Evolutionary conservation across 2,113 vertebrate species (phyloP).

Genomic region (zebrafish (Danio rerio)): DNA sequence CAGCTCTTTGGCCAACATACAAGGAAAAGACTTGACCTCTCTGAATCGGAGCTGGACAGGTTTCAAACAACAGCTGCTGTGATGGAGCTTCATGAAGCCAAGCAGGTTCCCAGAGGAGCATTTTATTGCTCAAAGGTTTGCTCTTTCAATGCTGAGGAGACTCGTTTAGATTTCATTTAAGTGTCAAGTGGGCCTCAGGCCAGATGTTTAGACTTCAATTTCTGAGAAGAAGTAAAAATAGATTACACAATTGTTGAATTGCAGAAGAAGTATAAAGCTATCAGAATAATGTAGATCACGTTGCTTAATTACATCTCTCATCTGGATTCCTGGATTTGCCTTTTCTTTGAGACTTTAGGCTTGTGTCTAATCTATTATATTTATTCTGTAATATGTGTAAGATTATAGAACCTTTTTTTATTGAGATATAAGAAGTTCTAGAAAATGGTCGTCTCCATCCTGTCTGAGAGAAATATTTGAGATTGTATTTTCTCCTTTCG

Average conservation of each 20-base stretch:
- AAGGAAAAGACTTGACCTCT: constrained; percentile 14
- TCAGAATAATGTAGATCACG: background rate
- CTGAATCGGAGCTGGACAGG: background rate
- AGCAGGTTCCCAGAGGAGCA: background rate
- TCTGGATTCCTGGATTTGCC: background rate
- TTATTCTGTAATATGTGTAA: no score
- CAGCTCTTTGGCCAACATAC: constrained; percentile 17
- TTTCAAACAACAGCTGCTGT: constrained; percentile 26
- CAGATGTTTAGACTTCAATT: background rate
- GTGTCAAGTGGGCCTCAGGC: constrained; percentile 1
- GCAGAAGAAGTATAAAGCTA: background rate
- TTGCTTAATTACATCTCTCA: background rate
- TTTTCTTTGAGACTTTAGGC: background rate
- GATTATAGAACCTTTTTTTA: no score
- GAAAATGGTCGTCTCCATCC: no score
- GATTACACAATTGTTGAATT: background rate
- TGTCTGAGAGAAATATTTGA: no score
- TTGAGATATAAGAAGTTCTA: no score
- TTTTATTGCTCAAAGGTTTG: background rate
- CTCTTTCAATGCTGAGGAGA: constrained; percentile 6
- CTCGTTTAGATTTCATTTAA: constrained; percentile 17
- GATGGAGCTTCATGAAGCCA: constrained; percentile 9
- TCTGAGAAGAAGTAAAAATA: background rate
- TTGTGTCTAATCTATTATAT: no score
- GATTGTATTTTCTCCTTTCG: no score